Evolutionary conservation across 2,797 vertebrate species (phyloP).

Genomic region (Diplodus sargus): DNA sequence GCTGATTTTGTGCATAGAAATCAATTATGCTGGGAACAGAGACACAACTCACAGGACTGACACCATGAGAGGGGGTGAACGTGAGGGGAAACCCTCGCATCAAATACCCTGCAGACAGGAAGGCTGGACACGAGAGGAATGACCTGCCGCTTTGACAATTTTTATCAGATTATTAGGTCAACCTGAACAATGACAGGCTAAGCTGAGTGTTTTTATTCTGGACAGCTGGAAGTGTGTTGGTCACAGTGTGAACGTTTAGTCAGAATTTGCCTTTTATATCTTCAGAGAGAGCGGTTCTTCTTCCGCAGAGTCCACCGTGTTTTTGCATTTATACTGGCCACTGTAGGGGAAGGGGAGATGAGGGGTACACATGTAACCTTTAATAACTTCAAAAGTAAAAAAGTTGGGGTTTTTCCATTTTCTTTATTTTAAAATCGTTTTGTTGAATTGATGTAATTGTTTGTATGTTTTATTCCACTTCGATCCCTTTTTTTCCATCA

Average conservation of each 20-base stretch:
- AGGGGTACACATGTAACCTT: too few species aligned
- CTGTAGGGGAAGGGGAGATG: too few species aligned
- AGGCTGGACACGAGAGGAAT: neutral
- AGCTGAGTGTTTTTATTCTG: too few species aligned
- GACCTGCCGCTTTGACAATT: neutral
- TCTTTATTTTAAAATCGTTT: too few species aligned
- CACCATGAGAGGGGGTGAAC: neutral
- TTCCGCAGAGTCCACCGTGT: too few species aligned
- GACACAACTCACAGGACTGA: slow-evolving; percentile 37
- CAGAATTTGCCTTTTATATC: too few species aligned
- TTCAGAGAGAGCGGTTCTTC: too few species aligned
- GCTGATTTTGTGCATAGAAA: slow-evolving; percentile 57
- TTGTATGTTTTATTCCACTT: neutral
- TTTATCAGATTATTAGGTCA: neutral
- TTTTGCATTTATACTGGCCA: too few species aligned
- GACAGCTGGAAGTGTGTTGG: too few species aligned
- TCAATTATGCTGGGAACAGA: slow-evolving; percentile 56
- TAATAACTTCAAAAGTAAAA: too few species aligned
- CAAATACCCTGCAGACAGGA: neutral
- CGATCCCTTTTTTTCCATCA: neutral
- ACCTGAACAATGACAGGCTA: neutral
- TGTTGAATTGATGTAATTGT: neutral
- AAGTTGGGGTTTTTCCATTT: too few species aligned
- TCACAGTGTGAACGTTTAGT: neutral
- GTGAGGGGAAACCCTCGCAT: slow-evolving; percentile 2